Base-by-base conservation (phyloP, 2,888 invertebrate species). In the Norana najaformis region DNA sequence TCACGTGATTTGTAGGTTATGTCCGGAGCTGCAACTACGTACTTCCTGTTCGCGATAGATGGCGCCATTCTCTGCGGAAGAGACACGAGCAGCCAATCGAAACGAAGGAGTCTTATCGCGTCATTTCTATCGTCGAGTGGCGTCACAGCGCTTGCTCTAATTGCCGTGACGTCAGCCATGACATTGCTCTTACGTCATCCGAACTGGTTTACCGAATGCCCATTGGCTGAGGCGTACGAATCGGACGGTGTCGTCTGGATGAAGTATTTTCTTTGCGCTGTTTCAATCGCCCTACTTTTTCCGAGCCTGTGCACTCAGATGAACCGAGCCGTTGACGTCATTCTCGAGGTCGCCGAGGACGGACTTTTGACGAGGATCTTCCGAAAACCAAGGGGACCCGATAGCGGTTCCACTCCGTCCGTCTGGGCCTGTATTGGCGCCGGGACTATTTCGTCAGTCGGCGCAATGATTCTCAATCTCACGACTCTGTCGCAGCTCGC, bases 121-220 rank as follows among this genome's bases (percentile, higher is more conserved):
- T 85, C 85, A 36, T 16, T 37, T 35, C 85, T 85, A 23, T 23
- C 85, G 85, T 85, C 85, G 20, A 85, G 35, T 37, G 36, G 20
- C 85, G 34, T 85, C 36, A 20, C 36, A 8, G 30, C 85, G 35
- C 85, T 85, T 6, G 23, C 36, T 35, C 16, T 85, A 37, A 85
- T 85, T 20, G 35, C 85, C 2, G 36, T 85, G 85, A 85, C 85
- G 85, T 85, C 85, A 23, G 37, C 37, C 23, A 85, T 85, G 85
- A 85, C 85, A 35, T 35, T 85, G 85, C 85, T 85, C 35, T 18
- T 85, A 35, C 85, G 85, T 85, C 85, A 85, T 85, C 37, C 85
- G 85, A 85, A 34, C 18, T 23, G 20, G 37, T 36, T 37, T 18
- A n/a, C n/a, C 14, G 85, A 37, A 30, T 85, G 85, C 85, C 85